phyloP scores from a whole-genome alignment of 2,888 invertebrate species.

The Drosophila rellima region DNA sequence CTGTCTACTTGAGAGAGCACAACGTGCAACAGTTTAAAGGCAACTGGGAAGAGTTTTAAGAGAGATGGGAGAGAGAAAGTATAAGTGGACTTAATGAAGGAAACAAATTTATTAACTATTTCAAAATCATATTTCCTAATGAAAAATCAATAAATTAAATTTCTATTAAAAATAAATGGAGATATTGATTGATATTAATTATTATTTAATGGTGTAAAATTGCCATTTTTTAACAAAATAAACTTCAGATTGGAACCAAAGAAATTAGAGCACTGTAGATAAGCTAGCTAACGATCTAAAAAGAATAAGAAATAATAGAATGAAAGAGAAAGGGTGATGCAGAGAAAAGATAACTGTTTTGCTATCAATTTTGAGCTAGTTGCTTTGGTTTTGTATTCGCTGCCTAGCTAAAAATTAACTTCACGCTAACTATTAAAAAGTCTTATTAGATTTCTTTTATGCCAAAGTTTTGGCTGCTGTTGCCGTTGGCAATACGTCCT shows the following conservation, averaged over 20 bases:
- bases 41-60: not conserved
- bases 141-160: not conserved
- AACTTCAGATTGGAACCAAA: not conserved
- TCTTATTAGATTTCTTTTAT: constrained; percentile 80
- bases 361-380: constrained; percentile 55
- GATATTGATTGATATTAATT: not conserved
- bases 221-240: not conserved
- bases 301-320: not conserved
- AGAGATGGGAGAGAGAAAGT: not conserved
- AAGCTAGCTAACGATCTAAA: constrained; percentile 7
- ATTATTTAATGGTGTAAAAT: not conserved
- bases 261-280: not conserved
- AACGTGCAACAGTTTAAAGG: constrained; percentile 12
- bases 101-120: not conserved
- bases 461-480: constrained; percentile 65
- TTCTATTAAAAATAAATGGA: not conserved
- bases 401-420: constrained; percentile 57
- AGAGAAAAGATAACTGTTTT: constrained; percentile 34
- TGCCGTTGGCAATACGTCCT: constrained; percentile 42
- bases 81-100: too few relatives aligned
- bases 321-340: not conserved
- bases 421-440: constrained; percentile 76
- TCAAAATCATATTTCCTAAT: too few relatives aligned
- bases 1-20: not conserved
- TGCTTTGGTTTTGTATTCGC: constrained; percentile 50